These are phyloP conservation scores for Mystacides longicornis DNA, from an alignment of 2,888 invertebrate genomes.

Conservation along the genomic window DNA sequence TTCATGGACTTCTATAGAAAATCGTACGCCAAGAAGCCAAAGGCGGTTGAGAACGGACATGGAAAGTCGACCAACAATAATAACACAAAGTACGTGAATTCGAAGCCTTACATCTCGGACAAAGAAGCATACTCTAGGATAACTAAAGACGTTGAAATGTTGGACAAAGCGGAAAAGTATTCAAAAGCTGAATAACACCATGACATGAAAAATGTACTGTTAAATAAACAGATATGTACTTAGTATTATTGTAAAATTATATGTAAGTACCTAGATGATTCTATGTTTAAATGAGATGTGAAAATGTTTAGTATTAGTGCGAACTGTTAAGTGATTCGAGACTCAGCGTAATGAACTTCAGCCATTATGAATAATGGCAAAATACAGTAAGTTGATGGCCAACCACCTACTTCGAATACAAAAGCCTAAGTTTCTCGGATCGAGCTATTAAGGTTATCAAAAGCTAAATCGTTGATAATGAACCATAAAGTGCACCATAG, in stretches of 20 bases:
- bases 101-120: constrained; percentile 2
- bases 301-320: no score
- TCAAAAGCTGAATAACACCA: constrained; percentile 6
- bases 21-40: constrained; percentile 40
- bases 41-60: constrained; percentile 2
- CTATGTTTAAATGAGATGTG: no score
- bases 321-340: no score
- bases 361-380: no score
- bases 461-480: no score
- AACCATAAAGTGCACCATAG: no score
- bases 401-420: no score
- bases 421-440: no score
- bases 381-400: no score
- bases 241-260: neutral
- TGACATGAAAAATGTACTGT: neutral
- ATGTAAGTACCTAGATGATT: no score
- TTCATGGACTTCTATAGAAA: constrained; percentile 53
- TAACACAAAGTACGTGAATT: neutral
- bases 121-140: constrained; percentile 17
- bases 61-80: constrained; percentile 2
- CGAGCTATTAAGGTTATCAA: no score
- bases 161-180: constrained; percentile 12
- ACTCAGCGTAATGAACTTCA: no score
- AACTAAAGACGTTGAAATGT: constrained; percentile 16
- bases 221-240: neutral